Percentiles rank a stretch among this genome's conserved stretches.
Evolutionary conservation across 53 echinoderm and acorn worm genomes (phyloP).

Genomic region (Arbacia lixula): DNA sequence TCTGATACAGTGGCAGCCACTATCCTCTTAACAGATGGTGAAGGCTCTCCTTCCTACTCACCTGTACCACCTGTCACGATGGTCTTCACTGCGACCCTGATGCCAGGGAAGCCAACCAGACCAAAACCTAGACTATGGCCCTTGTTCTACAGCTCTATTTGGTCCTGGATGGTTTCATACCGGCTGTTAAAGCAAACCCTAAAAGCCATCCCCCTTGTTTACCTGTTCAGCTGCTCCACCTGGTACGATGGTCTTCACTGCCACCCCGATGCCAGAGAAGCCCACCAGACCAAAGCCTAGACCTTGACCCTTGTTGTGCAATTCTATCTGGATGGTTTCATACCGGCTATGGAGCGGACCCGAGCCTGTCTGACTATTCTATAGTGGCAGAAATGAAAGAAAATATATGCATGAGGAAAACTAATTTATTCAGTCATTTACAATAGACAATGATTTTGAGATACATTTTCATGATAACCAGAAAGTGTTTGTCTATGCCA

Average conservation of each 20-base stretch:
- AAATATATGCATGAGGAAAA: too few species aligned
- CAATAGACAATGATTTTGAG: too few species aligned
- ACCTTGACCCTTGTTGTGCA: constrained; percentile 80
- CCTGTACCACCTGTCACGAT: constrained; percentile 64
- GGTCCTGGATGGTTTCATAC: too few species aligned
- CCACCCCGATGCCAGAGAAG: constrained; percentile 75
- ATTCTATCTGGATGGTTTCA: constrained; percentile 68
- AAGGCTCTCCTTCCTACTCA: too few species aligned
- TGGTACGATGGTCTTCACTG: constrained; percentile 87
- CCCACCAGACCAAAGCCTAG: constrained; percentile 93
- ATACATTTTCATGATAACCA: too few species aligned
- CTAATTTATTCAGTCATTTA: too few species aligned
- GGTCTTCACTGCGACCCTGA: constrained; percentile 69
- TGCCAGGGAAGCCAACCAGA: constrained; percentile 57
- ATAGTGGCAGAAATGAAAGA: too few species aligned
- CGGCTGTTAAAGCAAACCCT: not conserved
- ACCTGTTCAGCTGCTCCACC: constrained; percentile 91
- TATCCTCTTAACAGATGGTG: too few species aligned
- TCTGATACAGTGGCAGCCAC: too few species aligned
- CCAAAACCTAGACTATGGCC: constrained; percentile 60
- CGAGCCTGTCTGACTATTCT: constrained; percentile 57
- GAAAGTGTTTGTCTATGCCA: too few species aligned
- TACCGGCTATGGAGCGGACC: constrained; percentile 53
- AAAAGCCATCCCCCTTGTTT: too few species aligned
- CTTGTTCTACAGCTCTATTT: too few species aligned